Evolutionary conservation across 2,113 vertebrate genomes (phyloP), one percentile per base, ranked within the genome.

Genomic region (Sprattus sprattus): DNA sequence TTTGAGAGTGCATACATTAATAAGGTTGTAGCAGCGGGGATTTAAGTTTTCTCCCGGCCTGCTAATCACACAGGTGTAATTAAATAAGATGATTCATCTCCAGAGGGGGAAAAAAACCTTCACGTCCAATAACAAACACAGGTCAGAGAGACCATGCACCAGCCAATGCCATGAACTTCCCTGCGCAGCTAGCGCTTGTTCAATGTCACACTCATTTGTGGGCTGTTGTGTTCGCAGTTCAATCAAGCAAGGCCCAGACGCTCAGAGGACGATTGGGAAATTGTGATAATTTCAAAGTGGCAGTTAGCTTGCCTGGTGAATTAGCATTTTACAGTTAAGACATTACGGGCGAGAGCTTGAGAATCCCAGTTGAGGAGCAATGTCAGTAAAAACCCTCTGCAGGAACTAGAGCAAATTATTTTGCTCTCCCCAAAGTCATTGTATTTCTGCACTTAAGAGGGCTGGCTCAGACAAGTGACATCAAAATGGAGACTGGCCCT

Each of bases 51-150:
- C 88, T 83, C 28, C 32, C 2, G 32, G 82, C 83, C 57, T 82
- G 87, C 54, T 90, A 89, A 92, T 93, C 88, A 89, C 88, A 20
- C 71, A 91, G 84, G 89, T 90, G 86, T 90, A 92, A 94, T 92
- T 92, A 92, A 93, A 91, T 84, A 91, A 91, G 89, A 90, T 92
- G 91, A 91, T 92, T 90, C 90, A 92, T 89, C 82, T 88, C 84
- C 81, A 45, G 82, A 9, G 32, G 32, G 9, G 11, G 22, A 13
- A 2, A 15, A 15, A 64, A 32, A 78, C 71, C 71, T 39, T 32
- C 71, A 15, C 32, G 6, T 86, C 86, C 83, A 83, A 46, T 45
- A 81, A 83, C 87, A 89, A 88, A 84, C 82, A 87, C 81, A 54
- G 88, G 88, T 92, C 88, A 92, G 82, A 89, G 81, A 84, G 82